Percentiles rank a stretch among this genome's conserved stretches.
Evolutionary conservation across 1,140 invertebrate genomes (phyloP).

Genomic region (Sweltsa coloradensis): DNA sequence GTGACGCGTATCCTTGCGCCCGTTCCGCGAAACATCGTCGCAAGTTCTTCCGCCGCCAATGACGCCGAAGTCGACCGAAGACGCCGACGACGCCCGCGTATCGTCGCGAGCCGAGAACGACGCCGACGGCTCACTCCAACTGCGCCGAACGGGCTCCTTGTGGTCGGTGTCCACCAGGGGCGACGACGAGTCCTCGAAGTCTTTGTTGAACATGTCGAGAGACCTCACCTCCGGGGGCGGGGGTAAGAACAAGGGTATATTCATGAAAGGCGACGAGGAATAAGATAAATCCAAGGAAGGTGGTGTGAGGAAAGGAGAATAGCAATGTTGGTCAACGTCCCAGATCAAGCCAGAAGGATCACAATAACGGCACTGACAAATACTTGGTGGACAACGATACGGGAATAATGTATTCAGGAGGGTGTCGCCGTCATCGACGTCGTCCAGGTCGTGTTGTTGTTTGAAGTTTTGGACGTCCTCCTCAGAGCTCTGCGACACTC

Average conservation of each 20-base stretch:
- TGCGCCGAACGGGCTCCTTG: slow-evolving; percentile 37
- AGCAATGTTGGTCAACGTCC: slow-evolving; percentile 46
- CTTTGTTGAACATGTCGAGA: slow-evolving; percentile 16
- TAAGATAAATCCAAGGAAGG: slow-evolving; percentile 17
- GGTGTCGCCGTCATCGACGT: slow-evolving; percentile 28
- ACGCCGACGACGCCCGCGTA: slow-evolving; percentile 26
- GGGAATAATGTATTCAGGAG: background rate
- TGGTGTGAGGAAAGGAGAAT: slow-evolving; percentile 34
- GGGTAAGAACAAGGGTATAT: slow-evolving; percentile 26
- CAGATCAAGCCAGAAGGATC: slow-evolving; percentile 64
- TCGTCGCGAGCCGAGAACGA: slow-evolving; percentile 29
- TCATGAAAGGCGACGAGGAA: slow-evolving; percentile 18
- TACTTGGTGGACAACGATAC: background rate
- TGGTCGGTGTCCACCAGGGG: slow-evolving; percentile 11
- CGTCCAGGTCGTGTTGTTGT: slow-evolving; percentile 28
- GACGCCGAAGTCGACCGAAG: slow-evolving; percentile 35
- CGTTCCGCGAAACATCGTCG: slow-evolving; percentile 14
- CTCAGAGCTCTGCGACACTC: slow-evolving; percentile 1
- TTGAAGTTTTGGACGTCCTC: slow-evolving; percentile 18
- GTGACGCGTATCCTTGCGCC: slow-evolving; percentile 10
- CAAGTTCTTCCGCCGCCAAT: slow-evolving; percentile 34
- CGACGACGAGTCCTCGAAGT: slow-evolving; percentile 2
- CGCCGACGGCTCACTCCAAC: slow-evolving; percentile 44
- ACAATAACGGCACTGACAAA: slow-evolving; percentile 65
- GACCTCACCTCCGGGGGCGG: slow-evolving; percentile 18